Conservation (phyloP, 2,888 invertebrate genomes). For the Epistrophella euchroma region DNA sequence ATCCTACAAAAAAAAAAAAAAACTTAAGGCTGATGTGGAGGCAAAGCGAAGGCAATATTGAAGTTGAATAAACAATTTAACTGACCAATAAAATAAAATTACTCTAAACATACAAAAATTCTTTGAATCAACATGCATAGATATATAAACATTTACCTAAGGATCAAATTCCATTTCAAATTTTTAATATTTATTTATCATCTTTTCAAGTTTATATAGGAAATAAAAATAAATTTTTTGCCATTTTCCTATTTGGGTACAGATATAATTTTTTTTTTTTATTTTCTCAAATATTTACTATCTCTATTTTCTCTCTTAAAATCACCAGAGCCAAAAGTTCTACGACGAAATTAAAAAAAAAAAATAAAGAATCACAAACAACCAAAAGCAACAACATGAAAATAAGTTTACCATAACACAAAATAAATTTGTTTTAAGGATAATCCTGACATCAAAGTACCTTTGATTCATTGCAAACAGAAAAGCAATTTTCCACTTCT, state of each 20-base stretch:
- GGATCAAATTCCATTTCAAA: neutral
- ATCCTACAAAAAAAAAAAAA: too few relatives aligned
- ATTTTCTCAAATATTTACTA: neutral
- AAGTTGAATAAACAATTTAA: too few relatives aligned
- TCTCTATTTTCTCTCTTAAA: neutral
- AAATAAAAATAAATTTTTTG: neutral
- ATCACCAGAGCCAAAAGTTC: neutral
- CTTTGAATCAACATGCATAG: neutral
- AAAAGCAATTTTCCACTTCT: constrained; percentile 74
- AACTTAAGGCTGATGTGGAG: too few relatives aligned
- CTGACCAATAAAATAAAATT: neutral
- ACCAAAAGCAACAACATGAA: constrained; percentile 9
- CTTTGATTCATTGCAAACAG: constrained; percentile 68
- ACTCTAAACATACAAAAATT: neutral
- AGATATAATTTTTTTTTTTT: too few relatives aligned
- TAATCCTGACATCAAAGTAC: constrained; percentile 70
- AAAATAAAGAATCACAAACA: constrained; percentile 4
- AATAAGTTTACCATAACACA: constrained; percentile 18
- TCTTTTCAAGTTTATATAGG: neutral
- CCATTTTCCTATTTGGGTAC: too few relatives aligned
- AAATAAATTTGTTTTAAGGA: constrained; percentile 70
- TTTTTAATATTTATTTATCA: neutral
- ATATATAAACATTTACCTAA: too few relatives aligned
- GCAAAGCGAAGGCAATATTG: too few relatives aligned
- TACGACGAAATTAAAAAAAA: neutral